phyloP scores from a whole-genome alignment of 2,797 vertebrate species.

The Euthynnus affinis region DNA sequence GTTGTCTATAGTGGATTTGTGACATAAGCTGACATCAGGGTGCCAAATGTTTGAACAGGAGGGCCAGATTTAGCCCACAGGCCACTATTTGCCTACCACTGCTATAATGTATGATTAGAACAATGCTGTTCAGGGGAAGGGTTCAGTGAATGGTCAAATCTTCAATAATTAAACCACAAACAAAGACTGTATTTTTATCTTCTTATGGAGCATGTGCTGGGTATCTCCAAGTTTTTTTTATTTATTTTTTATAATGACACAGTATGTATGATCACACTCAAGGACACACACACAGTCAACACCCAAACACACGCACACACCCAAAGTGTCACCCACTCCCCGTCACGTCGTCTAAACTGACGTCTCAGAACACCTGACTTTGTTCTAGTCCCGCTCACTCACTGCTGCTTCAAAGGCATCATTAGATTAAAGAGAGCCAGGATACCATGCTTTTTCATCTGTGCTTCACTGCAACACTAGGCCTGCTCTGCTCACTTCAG shows the following conservation, averaged over 20 bases:
- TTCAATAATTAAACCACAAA: background rate
- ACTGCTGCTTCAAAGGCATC: conserved; percentile 71
- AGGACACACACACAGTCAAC: conserved; percentile 20
- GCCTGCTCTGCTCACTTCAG: conserved; percentile 25
- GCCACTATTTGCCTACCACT: no score
- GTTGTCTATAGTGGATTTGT: no score
- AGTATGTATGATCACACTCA: conserved; percentile 29
- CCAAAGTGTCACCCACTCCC: conserved; percentile 37
- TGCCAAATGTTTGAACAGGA: no score
- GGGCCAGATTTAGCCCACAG: no score
- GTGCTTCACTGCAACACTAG: conserved; percentile 10
- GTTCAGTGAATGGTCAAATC: no score
- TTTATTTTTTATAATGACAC: conserved; percentile 2
- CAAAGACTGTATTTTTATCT: background rate
- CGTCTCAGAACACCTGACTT: conserved; percentile 62
- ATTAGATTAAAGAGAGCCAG: conserved; percentile 69
- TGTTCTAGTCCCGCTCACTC: conserved; percentile 57
- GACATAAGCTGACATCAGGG: no score
- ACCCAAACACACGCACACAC: conserved; percentile 18
- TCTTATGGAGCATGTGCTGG: conserved; percentile 1
- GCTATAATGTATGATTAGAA: no score
- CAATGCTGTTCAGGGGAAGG: no score
- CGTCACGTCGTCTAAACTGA: conserved; percentile 36
- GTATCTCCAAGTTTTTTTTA: background rate
- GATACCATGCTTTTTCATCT: conserved; percentile 52